phyloP scores from a whole-genome alignment of 2,888 invertebrate genomes.

The Melinaea marsaeus region DNA sequence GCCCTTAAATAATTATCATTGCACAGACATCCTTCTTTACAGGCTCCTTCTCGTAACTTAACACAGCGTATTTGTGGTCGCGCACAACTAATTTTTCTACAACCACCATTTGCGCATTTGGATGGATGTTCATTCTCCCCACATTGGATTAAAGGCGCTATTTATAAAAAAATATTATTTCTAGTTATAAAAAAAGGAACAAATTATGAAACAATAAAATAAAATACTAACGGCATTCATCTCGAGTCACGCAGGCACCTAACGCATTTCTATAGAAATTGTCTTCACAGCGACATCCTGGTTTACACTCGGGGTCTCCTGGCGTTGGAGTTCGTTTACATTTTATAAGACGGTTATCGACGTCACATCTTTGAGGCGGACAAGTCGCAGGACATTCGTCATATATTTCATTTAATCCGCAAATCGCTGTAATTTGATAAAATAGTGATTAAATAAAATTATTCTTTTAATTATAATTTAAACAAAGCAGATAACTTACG shows the following conservation, averaged over 20 bases:
- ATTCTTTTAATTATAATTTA: slow-evolving; percentile 13
- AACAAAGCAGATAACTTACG: slow-evolving; percentile 30
- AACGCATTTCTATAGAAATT: slow-evolving; percentile 7
- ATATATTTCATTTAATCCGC: slow-evolving; percentile 9
- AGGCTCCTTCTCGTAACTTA: slow-evolving; percentile 9
- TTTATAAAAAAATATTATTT: background rate
- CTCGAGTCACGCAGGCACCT: slow-evolving; percentile 7
- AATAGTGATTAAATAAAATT: too few species aligned
- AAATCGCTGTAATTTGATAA: slow-evolving; percentile 1
- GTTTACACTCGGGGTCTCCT: slow-evolving; percentile 8
- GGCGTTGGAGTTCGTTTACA: slow-evolving; percentile 4
- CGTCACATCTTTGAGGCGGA: slow-evolving; percentile 11
- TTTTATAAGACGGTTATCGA: slow-evolving; percentile 2
- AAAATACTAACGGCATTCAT: slow-evolving; percentile 12
- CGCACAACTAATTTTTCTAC: slow-evolving; percentile 17
- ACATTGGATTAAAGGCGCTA: slow-evolving; percentile 2
- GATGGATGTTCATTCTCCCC: slow-evolving; percentile 7
- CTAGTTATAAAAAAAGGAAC: background rate
- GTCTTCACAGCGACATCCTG: slow-evolving; percentile 12
- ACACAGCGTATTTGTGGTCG: slow-evolving; percentile 11
- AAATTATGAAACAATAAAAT: background rate
- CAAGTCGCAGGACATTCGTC: slow-evolving; percentile 11
- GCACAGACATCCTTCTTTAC: slow-evolving; percentile 36
- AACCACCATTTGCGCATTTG: slow-evolving; percentile 12
- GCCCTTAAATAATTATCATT: slow-evolving; percentile 29